Conservation (phyloP, 2,113 vertebrate species). For the Elaphurus davidianus region DNA sequence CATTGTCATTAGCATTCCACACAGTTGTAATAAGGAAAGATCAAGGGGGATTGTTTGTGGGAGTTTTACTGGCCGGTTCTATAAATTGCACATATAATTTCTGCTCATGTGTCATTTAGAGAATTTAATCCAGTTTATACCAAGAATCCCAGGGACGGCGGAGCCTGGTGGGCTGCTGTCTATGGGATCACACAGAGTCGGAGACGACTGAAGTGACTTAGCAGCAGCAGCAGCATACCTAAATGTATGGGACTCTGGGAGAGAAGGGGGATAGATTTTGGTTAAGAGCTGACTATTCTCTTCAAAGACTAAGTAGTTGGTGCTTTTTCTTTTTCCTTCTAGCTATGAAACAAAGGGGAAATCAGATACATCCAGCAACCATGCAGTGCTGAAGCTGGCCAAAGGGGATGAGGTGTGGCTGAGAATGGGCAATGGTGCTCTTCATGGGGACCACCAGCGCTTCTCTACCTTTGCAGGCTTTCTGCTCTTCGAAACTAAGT, state of each 20-base stretch:
- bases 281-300: neutral
- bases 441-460: conserved; percentile 88
- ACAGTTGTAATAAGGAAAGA: neutral
- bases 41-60: neutral
- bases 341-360: conserved; percentile 89
- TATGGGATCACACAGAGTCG: too few relatives aligned
- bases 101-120: neutral
- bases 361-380: conserved; percentile 87
- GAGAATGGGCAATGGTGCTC: conserved; percentile 87
- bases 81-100: neutral
- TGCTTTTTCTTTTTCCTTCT: conserved; percentile 17
- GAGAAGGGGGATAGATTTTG: neutral
- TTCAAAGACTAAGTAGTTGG: neutral
- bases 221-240: neutral
- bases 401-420: conserved; percentile 90
- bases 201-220: too few relatives aligned
- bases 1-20: neutral
- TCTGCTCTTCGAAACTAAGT: conserved; percentile 89
- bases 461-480: conserved; percentile 89
- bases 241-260: neutral
- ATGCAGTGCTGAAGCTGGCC: conserved; percentile 85
- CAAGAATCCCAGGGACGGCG: too few relatives aligned
- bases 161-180: too few relatives aligned
- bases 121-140: neutral
- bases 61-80: neutral